A percentile compares a stretch with the other conserved stretches of the same genome.
phyloP scores from a whole-genome alignment of 2,113 vertebrate species.

The Eclectus roratus region DNA sequence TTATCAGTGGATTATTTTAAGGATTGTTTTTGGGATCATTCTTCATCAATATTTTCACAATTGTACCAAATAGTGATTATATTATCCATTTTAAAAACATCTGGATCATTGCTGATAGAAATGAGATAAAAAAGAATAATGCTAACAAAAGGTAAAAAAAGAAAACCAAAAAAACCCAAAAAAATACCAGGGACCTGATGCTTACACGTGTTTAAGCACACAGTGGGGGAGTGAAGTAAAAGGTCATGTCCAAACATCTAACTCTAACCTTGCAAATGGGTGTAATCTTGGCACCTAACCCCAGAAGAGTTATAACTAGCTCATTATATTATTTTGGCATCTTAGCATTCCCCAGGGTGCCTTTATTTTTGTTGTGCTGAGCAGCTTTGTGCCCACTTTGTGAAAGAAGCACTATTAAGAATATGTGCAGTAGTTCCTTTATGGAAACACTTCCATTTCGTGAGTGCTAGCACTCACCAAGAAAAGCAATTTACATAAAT shows the following conservation, averaged over 20 bases:
- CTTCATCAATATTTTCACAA: not conserved
- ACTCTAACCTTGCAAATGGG: not conserved
- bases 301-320: not conserved
- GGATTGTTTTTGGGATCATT: not conserved
- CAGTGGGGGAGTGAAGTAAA: not conserved
- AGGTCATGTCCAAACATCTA: not conserved
- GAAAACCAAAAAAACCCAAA: not conserved
- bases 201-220: not conserved
- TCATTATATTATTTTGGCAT: not conserved
- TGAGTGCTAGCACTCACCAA: not conserved
- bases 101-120: not conserved
- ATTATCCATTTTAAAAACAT: not conserved
- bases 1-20: not conserved
- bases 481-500: not conserved
- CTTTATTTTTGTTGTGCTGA: not conserved
- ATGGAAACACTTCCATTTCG: not conserved
- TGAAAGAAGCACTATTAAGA: not conserved
- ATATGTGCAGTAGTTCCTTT: not conserved
- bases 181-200: not conserved
- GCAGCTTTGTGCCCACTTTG: not conserved
- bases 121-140: not conserved
- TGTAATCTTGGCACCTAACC: not conserved
- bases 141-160: not conserved
- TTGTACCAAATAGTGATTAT: not conserved
- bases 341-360: not conserved